Base-by-base conservation (phyloP, 2,113 vertebrate species). In the Barbus barbus region DNA sequence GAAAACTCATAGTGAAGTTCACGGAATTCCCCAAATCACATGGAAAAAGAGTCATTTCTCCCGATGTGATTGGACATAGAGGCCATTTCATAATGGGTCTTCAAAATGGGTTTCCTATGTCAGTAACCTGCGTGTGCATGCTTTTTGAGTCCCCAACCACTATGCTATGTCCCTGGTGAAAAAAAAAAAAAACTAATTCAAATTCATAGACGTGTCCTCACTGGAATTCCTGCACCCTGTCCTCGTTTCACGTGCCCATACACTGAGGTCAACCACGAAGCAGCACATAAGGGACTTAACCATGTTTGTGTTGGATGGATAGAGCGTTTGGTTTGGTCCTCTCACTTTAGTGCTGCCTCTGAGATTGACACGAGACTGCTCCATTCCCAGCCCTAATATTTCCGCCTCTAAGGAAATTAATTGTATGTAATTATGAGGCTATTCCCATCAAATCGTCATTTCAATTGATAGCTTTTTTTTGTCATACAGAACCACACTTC, bases 391-490 rank as follows among this genome's bases (percentile, higher is more conserved):
- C 89, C 88, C 4, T 89, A 82, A 61, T 82, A 91, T 94, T 94
- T 93, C 90, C 91, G 11, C 48, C 46, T 67, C 88, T 89, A 90
- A 87, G 92, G 93, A 94, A 95, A 95, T 67, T 81, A 93, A 89
- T 92, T 93, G 91, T 93, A 93, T 94, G 93, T 94, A 93, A 95
- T 94, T 93, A 91, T 91, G 91, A 93, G 91, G 83, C 91, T 91
- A 88, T 86, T 87, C 90, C 81, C 90, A 89, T 86, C 88, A 88
- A 88, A 93, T 90, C 78, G 86, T 92, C 91, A 93, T 89, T 87
- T 93, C 92, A 91, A 94, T 92, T 92, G 12, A 16, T 24, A 26
- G 41, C 12, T 74, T 2, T 92, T 93, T n/a, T 93, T 91, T 88
- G 72, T 92, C 88, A 89, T 86, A 89, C 89, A 93, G 93, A 93